phyloP scores from a whole-genome alignment of 2,888 invertebrate species.

The Horisme vitalbata region DNA sequence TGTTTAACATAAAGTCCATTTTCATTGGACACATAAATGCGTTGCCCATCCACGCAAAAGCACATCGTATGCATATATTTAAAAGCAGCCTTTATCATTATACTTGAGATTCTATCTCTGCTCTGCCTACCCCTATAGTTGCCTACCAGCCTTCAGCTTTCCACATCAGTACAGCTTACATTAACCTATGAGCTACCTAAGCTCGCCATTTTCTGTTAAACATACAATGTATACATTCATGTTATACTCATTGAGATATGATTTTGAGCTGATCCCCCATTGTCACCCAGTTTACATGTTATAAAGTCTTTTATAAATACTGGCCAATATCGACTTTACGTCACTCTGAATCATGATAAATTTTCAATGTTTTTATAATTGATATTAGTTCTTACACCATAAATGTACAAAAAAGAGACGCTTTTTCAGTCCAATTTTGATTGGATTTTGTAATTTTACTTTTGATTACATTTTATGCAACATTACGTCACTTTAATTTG shows the following conservation, averaged over 20 bases:
- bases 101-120: constrained; percentile 15
- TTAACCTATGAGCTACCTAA: constrained; percentile 8
- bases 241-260: no score
- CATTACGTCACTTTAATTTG: constrained; percentile 4
- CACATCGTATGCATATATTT: background rate
- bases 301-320: constrained; percentile 21
- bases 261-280: no score
- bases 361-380: background rate
- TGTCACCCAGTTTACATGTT: background rate
- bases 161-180: constrained; percentile 6
- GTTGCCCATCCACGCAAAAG: background rate
- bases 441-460: constrained; percentile 3
- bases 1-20: background rate
- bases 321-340: constrained; percentile 25
- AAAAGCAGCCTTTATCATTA: constrained; percentile 7
- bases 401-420: no score
- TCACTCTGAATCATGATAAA: constrained; percentile 1
- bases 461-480: constrained; percentile 20
- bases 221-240: no score
- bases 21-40: no score
- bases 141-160: constrained; percentile 3
- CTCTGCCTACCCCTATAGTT: background rate
- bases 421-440: constrained; percentile 12
- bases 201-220: constrained; percentile 12
- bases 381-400: background rate